Evolutionary conservation across 2,113 vertebrate genomes (phyloP).

Genomic region (Chlorodrepanis virens): DNA sequence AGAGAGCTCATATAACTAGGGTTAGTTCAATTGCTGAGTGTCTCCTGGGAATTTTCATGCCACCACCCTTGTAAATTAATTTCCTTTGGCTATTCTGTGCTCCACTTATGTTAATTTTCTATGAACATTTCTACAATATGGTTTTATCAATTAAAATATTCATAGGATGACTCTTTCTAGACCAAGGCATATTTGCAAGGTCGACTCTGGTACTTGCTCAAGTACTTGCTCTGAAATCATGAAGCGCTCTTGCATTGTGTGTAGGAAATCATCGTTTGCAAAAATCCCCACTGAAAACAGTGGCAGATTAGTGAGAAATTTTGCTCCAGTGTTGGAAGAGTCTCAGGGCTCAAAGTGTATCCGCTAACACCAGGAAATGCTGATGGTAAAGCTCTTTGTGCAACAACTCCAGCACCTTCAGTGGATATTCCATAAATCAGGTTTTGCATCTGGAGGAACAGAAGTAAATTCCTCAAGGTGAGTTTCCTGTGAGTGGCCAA

Average conservation of each 20-base stretch:
- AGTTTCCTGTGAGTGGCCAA: not conserved
- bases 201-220: not conserved
- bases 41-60: not conserved
- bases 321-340: not conserved
- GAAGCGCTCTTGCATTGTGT: not conserved
- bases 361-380: not conserved
- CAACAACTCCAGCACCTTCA: not conserved
- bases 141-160: not conserved
- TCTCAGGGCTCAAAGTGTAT: not conserved
- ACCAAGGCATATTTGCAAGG: not conserved
- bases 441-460: not conserved
- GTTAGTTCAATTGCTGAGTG: not conserved
- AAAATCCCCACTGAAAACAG: not conserved
- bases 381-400: not conserved
- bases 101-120: constrained; percentile 26
- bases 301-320: not conserved
- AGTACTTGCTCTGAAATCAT: not conserved
- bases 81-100: constrained; percentile 31
- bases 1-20: not conserved
- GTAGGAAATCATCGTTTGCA: not conserved
- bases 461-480: not conserved
- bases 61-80: constrained; percentile 4
- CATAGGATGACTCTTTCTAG: not conserved
- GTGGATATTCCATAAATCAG: not conserved
- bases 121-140: not conserved